Base-by-base conservation (phyloP, 1,140 invertebrate species). In the Orchestia grillus region DNA sequence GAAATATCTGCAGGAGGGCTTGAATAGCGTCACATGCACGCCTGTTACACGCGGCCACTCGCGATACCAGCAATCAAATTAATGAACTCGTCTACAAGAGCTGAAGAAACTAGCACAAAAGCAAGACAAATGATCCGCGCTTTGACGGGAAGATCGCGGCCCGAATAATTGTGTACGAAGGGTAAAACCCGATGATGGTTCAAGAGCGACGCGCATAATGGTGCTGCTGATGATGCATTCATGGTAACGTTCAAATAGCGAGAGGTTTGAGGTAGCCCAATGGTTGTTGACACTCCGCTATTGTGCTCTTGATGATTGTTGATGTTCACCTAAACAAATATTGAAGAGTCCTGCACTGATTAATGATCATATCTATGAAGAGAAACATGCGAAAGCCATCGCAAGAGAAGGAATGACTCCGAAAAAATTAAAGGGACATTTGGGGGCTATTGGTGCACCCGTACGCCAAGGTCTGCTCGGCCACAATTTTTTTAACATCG, bases 321-420 rank as follows among this genome's bases (percentile, higher is more conserved):
- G 92, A 94, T 94, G 92, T 44, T 44, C 36, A 44, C 92, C 92
- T 94, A 94, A 94, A 94, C 92, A 94, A 94, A 94, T 45, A 94
- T 44, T 94, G 43, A 45, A 94, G 92, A 45, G 92, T 23, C 88
- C 88, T 90, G 43, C n/a, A 90, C n/a, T 90, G 88, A 90, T 90
- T 41, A 36, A 90, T 90, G 88, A 90, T 90, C 36, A 42, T 44
- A 42, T 44, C 43, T 90, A 28, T 15, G 62, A 77, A 77, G 62
- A 77, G 36, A 77, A 77, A 15, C 62, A 15, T 77, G 11, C 62
- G 28, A 23, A 77, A 28, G 62, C 62, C 36, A 77, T 77, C 11
- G 62, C 11, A 77, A 15, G 62, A 15, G 36, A 77, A 23, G 62
- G 62, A 77, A 15, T 28, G 62, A 77, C 11, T 77, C 36, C 28